Evolutionary conservation across 2,797 vertebrate species (phyloP), one percentile per base, ranked within the genome.

Genomic region (Tangara arthus): DNA sequence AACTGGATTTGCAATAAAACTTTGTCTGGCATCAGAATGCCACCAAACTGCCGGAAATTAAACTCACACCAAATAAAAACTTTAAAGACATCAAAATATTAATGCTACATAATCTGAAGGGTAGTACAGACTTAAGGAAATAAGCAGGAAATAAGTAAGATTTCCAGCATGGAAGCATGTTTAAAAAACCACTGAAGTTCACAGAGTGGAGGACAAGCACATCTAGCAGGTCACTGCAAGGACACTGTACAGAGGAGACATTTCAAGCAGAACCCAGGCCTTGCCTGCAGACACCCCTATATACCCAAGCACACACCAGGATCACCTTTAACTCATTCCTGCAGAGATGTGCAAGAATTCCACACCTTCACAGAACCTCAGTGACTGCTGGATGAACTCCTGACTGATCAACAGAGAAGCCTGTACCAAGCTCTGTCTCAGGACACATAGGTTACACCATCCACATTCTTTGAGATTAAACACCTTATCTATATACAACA

Each of bases 301-400:
- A 44, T 32, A 71, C 13, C 24, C 9, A 27, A 91, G 37, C 34
- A 57, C 11, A 56, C 23, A n/a, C 11, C 16, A 17, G 3, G 7
- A 28, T 8, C 3, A 2, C n/a, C 35, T 80, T n/a, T 5, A 59
- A 50, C 28, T 71, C 2, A 0, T 23, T 72, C 28, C 65, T 73
- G 42, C n/a, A 60, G 46, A 81, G 22, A 65, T 11, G 22, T 11
- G 32, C 8, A 73, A 70, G 28, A 75, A 61, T 49, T 34, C 21
- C 37, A 13, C 6, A 27, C 16, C 20, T 80, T 32, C 49, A 34
- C 1, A 0, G 1, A 44, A 34, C 22, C n/a, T 46, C 3, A 0
- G 9, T 20, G 61, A 68, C 61, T 60, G 41, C n/a, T 73, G 75
- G 37, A 70, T 80, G 56, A 93, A 80, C 30, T 39, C 7, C 49